These are phyloP conservation scores for Plutomurus gul DNA, from an alignment of 1,140 invertebrate genomes.

Conservation along the genomic window DNA sequence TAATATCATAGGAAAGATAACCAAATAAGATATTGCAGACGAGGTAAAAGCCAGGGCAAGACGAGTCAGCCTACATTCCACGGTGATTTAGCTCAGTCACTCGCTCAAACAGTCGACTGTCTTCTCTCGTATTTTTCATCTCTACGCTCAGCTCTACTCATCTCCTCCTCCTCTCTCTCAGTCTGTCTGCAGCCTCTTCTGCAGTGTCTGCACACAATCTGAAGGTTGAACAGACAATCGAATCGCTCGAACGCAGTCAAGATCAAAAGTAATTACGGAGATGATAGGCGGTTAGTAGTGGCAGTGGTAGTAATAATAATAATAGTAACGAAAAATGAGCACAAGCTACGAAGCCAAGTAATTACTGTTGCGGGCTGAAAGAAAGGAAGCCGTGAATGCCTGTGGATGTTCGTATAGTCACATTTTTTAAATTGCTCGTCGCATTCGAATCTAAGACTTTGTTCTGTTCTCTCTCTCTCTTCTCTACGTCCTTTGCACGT, in stretches of 20 bases:
- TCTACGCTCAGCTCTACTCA: not conserved
- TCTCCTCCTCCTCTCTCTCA: not conserved
- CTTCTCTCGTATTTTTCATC: not conserved
- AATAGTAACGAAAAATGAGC: slow-evolving; percentile 1
- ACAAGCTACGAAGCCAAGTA: not conserved
- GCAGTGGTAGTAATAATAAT: slow-evolving; percentile 5
- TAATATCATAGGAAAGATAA: not conserved
- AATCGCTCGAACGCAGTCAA: not conserved
- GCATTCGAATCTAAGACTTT: too few relatives aligned
- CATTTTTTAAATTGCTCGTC: too few relatives aligned
- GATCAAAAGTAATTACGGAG: slow-evolving; percentile 19
- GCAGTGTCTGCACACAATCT: not conserved
- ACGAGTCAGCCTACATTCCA: slow-evolving; percentile 19
- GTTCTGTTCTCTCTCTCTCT: too few relatives aligned
- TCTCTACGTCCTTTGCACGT: too few relatives aligned
- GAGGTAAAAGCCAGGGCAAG: not conserved
- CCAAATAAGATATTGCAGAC: not conserved
- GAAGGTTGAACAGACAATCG: not conserved
- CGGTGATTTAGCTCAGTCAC: slow-evolving; percentile 3
- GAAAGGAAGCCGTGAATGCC: not conserved
- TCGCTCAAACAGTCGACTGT: not conserved
- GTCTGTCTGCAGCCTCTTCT: not conserved
- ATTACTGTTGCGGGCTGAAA: not conserved
- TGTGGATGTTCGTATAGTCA: too few relatives aligned
- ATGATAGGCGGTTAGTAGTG: not conserved